phyloP scores from a whole-genome alignment of 2,888 invertebrate genomes.

The Dolichopus griseipennis region DNA sequence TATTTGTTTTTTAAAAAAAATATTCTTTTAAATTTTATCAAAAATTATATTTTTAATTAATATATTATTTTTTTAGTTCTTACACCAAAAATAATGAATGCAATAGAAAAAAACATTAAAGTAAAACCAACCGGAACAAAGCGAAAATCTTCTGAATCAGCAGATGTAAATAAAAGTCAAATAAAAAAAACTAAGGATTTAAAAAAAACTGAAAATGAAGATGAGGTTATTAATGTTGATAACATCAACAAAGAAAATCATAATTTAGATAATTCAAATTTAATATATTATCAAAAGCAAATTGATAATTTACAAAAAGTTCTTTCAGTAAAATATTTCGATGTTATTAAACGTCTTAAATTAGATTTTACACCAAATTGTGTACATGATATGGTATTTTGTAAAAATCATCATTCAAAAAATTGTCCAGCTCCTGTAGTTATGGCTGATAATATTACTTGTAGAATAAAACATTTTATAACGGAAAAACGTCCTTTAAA shows the following conservation, averaged over 20 bases:
- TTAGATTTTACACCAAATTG: conserved; percentile 32
- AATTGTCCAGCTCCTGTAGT: conserved; percentile 29
- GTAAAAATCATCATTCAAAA: conserved; percentile 34
- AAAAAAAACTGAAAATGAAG: too few relatives aligned
- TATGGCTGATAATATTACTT: conserved; percentile 23
- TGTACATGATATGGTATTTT: conserved; percentile 31
- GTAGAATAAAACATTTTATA: conserved; percentile 28
- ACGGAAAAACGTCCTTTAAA: conserved; percentile 18
- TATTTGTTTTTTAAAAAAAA: too few relatives aligned
- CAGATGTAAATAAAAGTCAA: background rate
- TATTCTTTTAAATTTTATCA: too few relatives aligned
- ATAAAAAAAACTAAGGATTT: too few relatives aligned
- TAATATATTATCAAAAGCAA: conserved; percentile 44
- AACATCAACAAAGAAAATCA: background rate
- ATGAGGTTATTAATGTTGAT: too few relatives aligned
- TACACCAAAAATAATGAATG: too few relatives aligned
- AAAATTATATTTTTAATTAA: too few relatives aligned
- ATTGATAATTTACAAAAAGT: conserved; percentile 38
- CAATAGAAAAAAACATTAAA: background rate
- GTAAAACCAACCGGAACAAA: too few relatives aligned
- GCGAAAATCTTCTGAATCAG: background rate
- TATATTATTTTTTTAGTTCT: too few relatives aligned
- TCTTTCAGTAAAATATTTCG: conserved; percentile 35
- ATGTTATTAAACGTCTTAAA: conserved; percentile 31
- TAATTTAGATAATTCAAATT: background rate